Base-by-base conservation (phyloP, 2,113 vertebrate genomes). In the human (Homo sapiens) region DNA sequence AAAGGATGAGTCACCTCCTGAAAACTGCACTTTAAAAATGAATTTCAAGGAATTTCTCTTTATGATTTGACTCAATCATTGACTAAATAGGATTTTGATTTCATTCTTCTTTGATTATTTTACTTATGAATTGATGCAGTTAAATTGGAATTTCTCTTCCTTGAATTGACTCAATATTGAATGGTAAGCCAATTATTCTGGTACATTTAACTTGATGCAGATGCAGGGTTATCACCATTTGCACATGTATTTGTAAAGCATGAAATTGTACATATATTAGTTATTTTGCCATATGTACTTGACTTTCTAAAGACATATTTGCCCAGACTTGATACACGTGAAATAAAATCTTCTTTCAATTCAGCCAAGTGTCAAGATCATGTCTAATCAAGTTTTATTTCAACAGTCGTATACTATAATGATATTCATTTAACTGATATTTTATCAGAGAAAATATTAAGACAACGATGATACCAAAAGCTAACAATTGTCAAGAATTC, bases 351-450 rank as follows among this genome's bases (percentile, higher is more conserved):
- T 72, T 64, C 9, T 85, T 96, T 96, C 68, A 79, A 14, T 96
- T 95, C 83, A 93, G 45, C 3, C 13, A 68, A 64, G 6, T 96
- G n/a, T 93, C 59, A 72, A 76, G 68, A 78, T 73, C 17, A 88
- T 95, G 59, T 96, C 68, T 59, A 97, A 93, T 93, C 95, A 90
- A 76, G 75, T 95, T 97, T 96, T 35, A 84, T 84, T 70, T 72
- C 81, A 95, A 72, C 2, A 73, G 10, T 35, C 92, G 20, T 97
- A 1, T 61, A 55, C 27, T 57, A 14, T 73, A 84, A 73, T 85
- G 38, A 57, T 93, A 72, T 78, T 72, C 35, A 88, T 73, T 96
- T 85, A 87, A 59, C 43, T 83, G 55, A 27, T 78, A 85, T 48
- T 86, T 96, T 96, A 84, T n/a, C 43, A 5, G n/a, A 79, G 61